Evolutionary conservation across 2,888 invertebrate species (phyloP), one percentile per base, ranked within the genome.

Genomic region (Sesia apiformis): DNA sequence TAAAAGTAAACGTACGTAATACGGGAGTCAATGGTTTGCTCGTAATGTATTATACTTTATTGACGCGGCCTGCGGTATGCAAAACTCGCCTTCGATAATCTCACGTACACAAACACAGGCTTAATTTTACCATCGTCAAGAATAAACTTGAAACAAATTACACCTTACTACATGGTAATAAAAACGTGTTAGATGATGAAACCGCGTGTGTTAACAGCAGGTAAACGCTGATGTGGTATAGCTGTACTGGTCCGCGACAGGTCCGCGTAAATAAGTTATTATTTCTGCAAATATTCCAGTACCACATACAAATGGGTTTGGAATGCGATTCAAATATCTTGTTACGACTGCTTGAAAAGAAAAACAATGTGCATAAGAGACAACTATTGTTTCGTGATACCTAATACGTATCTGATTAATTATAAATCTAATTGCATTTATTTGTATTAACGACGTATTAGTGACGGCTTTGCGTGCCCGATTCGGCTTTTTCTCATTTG

Each of bases 41-140:
- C 83, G 74, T 85, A 81, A 85, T 80, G 80, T 82, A 76, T 80
- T 80, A 78, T 81, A 81, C 80, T 85, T 85, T 84, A 84, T 79
- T 73, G 70, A 72, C 75, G 70, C 75, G 82, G 81, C 81, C 79
- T 75, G 82, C 74, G 81, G 81, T 85, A 84, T 84, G 84, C 81
- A 82, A 83, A 83, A 83, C 82, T 76, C 65, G 78, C 76, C 81
- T 83, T 78, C 81, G 72, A 81, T 82, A 84, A 81, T 82, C 79
- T 77, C 72, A 70, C 71, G 66, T 73, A 65, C 67, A 67, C 73
- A 72, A 73, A 72, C 62, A 68, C 76, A 71, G 74, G 69, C 57
- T 72, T 73, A 65, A 65, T 64, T 71, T 72, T 79, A 65, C 78
- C 55, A 64, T 58, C 61, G 55, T 54, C 49, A 52, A 66, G 60